Evolutionary conservation across 2,113 vertebrate species (phyloP).

Genomic region (Percina caprodes): DNA sequence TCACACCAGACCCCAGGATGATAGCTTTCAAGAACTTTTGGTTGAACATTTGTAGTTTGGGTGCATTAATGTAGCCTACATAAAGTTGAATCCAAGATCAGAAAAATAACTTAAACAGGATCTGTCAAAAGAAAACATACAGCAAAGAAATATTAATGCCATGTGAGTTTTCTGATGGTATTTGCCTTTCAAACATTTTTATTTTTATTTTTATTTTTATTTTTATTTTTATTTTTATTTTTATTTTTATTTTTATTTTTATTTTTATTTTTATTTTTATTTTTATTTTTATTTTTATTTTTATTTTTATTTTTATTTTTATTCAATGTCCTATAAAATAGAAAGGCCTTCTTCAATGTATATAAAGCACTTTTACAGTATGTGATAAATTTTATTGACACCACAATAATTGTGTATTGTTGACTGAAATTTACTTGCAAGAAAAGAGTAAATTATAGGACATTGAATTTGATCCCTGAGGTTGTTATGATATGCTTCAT

Average conservation of each 20-base stretch:
- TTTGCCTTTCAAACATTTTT: not conserved
- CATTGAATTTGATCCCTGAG: not conserved
- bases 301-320: not conserved
- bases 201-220: not conserved
- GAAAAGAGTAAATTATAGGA: not conserved
- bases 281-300: not conserved
- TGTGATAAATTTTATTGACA: not conserved
- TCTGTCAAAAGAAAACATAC: not conserved
- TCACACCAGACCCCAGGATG: not conserved
- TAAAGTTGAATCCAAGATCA: not conserved
- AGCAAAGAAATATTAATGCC: not conserved
- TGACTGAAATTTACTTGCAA: not conserved
- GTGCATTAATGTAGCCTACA: not conserved
- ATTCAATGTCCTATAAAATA: not conserved
- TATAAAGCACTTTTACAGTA: not conserved
- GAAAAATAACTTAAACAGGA: too few relatives aligned
- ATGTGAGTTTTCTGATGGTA: not conserved
- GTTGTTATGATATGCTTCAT: slow-evolving; percentile 13
- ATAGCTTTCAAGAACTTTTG: slow-evolving; percentile 1
- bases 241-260: not conserved
- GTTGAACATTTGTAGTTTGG: not conserved
- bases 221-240: not conserved
- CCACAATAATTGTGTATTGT: not conserved
- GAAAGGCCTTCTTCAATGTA: not conserved
- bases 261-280: too few relatives aligned